phyloP scores from a whole-genome alignment of 2,797 vertebrate genomes.

The Tragopan temminckii region DNA sequence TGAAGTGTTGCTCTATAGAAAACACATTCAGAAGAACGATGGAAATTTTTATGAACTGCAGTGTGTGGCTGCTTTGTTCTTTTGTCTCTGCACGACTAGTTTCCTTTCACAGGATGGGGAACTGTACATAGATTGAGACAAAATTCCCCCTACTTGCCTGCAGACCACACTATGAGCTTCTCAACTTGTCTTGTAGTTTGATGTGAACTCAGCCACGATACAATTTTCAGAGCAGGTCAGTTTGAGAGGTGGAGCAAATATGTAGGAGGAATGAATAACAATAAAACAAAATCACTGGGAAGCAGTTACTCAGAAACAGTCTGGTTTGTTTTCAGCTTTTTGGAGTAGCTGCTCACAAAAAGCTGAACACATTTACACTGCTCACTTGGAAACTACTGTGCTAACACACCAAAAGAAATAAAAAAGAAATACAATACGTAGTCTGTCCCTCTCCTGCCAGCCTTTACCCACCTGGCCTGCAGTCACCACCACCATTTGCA shows the following conservation, averaged over 20 bases:
- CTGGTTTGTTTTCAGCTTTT: conserved; percentile 21
- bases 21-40: conserved; percentile 65
- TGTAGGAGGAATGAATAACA: neutral
- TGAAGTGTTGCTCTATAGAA: conserved; percentile 56
- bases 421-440: neutral
- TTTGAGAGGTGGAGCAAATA: conserved; percentile 44
- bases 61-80: conserved; percentile 61
- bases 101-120: conserved; percentile 61
- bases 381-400: neutral
- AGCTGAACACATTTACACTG: neutral
- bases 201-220: conserved; percentile 69
- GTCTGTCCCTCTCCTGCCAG: neutral
- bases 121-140: conserved; percentile 63
- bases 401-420: neutral
- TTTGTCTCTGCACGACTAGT: conserved; percentile 44
- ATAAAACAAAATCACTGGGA: conserved; percentile 30
- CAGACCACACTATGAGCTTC: conserved; percentile 52
- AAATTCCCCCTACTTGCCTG: conserved; percentile 41
- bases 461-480: conserved; percentile 16
- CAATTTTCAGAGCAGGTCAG: conserved; percentile 57
- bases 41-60: conserved; percentile 56
- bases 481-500: neutral
- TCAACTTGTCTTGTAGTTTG: conserved; percentile 4
- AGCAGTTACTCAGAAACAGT: neutral
- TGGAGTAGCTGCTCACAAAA: conserved; percentile 10